Evolutionary conservation across 2,888 invertebrate species (phyloP).

Genomic region (Xanthorhoe designata): DNA sequence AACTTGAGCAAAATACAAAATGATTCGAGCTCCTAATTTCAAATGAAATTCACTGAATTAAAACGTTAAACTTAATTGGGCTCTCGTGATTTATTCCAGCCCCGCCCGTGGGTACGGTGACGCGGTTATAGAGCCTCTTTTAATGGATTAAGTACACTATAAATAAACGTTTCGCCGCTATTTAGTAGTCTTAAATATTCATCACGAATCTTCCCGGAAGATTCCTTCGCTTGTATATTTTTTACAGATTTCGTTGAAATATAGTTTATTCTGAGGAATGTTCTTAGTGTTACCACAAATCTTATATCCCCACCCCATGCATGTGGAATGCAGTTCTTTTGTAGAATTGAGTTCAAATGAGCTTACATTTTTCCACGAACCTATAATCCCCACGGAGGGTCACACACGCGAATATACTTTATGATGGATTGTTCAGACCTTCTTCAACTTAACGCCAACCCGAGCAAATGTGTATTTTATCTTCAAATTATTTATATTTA

Average conservation of each 20-base stretch:
- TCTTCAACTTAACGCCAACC: constrained; percentile 37
- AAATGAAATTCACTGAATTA: constrained; percentile 34
- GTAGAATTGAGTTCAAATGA: constrained; percentile 9
- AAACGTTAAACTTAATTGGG: constrained; percentile 43
- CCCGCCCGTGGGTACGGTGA: constrained; percentile 43
- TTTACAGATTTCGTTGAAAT: not conserved
- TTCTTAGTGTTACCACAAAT: not conserved
- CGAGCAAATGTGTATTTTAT: constrained; percentile 36
- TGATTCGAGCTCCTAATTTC: constrained; percentile 9
- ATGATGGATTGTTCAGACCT: constrained; percentile 44
- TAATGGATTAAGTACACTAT: constrained; percentile 34
- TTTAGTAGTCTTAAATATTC: constrained; percentile 22
- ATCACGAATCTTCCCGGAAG: constrained; percentile 24
- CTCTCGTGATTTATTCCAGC: constrained; percentile 41
- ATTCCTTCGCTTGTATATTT: not conserved
- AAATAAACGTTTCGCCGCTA: constrained; percentile 28
- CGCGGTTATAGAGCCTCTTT: constrained; percentile 29
- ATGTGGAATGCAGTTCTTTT: not conserved
- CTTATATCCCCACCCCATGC: not conserved
- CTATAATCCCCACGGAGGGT: constrained; percentile 35
- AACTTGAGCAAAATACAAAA: constrained; percentile 13
- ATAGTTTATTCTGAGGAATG: not conserved
- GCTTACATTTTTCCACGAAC: constrained; percentile 39
- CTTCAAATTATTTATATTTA: constrained; percentile 28
- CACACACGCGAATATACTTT: constrained; percentile 44